These are phyloP conservation scores for Leptatherina wallacei DNA, from an alignment of 2,797 vertebrate genomes.

Conservation along the genomic window DNA sequence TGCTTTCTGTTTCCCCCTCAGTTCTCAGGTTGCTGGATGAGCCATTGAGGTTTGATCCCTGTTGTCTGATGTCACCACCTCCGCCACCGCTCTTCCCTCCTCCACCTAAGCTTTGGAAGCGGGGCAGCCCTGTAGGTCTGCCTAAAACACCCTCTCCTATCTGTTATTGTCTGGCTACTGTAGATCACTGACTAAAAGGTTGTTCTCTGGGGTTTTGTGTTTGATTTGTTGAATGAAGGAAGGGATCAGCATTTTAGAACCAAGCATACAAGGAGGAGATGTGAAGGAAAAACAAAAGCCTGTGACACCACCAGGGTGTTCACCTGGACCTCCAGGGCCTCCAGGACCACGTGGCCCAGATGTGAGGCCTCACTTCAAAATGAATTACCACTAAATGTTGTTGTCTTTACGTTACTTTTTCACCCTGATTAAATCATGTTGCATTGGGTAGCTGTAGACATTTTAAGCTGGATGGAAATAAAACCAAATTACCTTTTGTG, in stretches of 20 bases:
- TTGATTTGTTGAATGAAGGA: slow-evolving; percentile 54
- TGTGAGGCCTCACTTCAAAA: slow-evolving; percentile 67
- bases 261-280: slow-evolving; percentile 27
- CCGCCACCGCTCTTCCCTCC: slow-evolving; percentile 90
- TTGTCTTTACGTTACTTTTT: neutral
- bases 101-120: slow-evolving; percentile 81
- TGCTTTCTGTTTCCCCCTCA: slow-evolving; percentile 63
- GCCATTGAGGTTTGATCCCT: slow-evolving; percentile 78
- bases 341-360: slow-evolving; percentile 86
- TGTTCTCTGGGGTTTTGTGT: slow-evolving; percentile 5
- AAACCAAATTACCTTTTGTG: slow-evolving; percentile 25
- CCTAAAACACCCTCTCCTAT: slow-evolving; percentile 5
- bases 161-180: neutral
- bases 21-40: slow-evolving; percentile 84
- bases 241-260: slow-evolving; percentile 31
- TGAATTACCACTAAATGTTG: neutral
- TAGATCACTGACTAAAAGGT: neutral
- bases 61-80: slow-evolving; percentile 86
- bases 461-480: slow-evolving; percentile 18
- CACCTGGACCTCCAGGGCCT: slow-evolving; percentile 75
- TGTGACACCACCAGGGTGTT: slow-evolving; percentile 68
- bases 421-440: slow-evolving; percentile 25
- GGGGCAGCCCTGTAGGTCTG: slow-evolving; percentile 77
- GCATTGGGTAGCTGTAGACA: slow-evolving; percentile 3
- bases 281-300: slow-evolving; percentile 39